Evolutionary conservation across 1,140 invertebrate genomes (phyloP), one percentile per base, ranked within the genome.

Genomic region (Teleogryllus occipitalis): DNA sequence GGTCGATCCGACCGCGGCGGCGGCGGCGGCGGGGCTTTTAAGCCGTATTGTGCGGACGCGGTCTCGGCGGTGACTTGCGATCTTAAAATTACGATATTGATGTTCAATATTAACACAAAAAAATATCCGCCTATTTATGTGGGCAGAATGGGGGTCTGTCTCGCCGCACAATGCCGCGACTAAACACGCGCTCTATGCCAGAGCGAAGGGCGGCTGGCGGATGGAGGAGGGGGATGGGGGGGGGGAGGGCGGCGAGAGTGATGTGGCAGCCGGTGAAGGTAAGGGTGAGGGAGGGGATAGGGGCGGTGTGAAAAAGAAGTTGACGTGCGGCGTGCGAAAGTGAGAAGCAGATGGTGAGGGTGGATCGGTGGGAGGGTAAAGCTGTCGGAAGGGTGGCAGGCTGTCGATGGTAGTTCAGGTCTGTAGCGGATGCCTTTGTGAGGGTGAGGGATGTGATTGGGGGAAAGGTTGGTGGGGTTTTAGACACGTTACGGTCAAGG

Each of bases 51-150:
- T 65, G 54, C 54, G 7, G 10, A 14, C 18, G 2, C 18, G 54
- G 54, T 7, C 54, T 10, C 54, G 10, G 54, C 54, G 10, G 54
- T 65, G 54, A 65, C 54, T 65, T 65, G 54, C 54, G 54, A 65
- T 65, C 54, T 65, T 65, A 65, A 65, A 65, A 65, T 65, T 65
- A 65, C 54, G 54, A 65, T 65, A 65, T 65, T 65, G 54, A 65
- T 18, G 54, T 65, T 65, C 54, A 18, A 18, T 65, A 65, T 65
- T 65, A 65, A 65, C 54, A 65, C 54, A 65, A 65, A 65, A 65
- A 65, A 65, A 65, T 65, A 65, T 65, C 54, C 54, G 54, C 54
- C 54, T 65, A 65, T 65, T 65, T 65, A 65, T 65, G 54, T 65
- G 10, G 18, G 54, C 54, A 65, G 54, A 65, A 65, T 65, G 54